Base-by-base conservation (phyloP, 2,113 vertebrate species). In the Donacobius atricapilla region DNA sequence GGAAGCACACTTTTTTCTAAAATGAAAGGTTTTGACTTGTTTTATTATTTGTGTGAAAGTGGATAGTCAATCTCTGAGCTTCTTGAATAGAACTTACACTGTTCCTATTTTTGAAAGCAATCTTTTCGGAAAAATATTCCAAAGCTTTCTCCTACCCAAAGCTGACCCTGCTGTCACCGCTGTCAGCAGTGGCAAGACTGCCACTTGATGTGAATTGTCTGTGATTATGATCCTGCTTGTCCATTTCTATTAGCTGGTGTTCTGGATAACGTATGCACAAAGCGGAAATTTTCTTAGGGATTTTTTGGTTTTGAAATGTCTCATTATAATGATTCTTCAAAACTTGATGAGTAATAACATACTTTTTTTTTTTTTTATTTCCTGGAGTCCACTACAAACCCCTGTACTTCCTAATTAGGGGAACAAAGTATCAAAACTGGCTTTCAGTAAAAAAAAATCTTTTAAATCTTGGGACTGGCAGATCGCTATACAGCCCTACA, bases 401-500 rank as follows among this genome's bases (percentile, higher is more conserved):
- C 57, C 61, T 13, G 7, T 69, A 37, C 20, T 72, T 91, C 14
- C 61, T 63, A 77, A 12, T 27, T 47, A 42, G 69, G 30, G 6
- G 6, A 80, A 19, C 18, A 72, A 44, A 75, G 17, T 7, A n/a
- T 37, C 7, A 61, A 13, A 37, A 40, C 15, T 13, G 4, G 2
- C 35, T 69, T 45, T 83, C 53, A 47, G 22, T 15, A 28, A 39
- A 73, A 85, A 73, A 85, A 56, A 10, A 13, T 28, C 7, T 25
- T 19, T 28, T 70, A 35, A 37, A 60, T 68, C n/a, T 56, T 0
- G 0, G 7, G 4, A 5, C 6, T 17, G 4, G 5, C 10, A 1
- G 2, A 5, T 47, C 3, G 4, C 28, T 81, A 28, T 14, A 58
- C 3, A 75, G 21, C 11, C 64, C 37, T 61, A 21, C 16, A 87